These are phyloP conservation scores for Camelus bactrianus DNA, from an alignment of 2,113 vertebrate genomes.

Conservation along the genomic window DNA sequence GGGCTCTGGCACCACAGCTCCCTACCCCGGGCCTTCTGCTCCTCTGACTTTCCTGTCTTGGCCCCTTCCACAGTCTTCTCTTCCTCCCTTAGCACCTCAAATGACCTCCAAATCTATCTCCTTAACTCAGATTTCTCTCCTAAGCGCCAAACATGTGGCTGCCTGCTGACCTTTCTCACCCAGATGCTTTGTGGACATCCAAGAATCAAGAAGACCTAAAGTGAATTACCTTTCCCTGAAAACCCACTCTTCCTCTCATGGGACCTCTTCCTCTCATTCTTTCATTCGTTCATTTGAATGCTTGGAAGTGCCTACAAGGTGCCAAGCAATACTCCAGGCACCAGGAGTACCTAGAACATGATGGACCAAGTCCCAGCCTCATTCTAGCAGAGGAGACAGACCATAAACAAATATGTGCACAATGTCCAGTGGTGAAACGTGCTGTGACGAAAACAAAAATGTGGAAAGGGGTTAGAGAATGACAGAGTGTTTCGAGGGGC, in stretches of 20 bases:
- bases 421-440: background rate
- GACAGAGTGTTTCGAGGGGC: background rate
- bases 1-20: rapidly evolving
- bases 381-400: background rate
- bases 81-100: background rate
- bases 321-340: background rate
- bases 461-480: background rate
- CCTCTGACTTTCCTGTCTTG: background rate
- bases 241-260: background rate
- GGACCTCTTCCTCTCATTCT: background rate
- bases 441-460: background rate
- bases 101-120: background rate
- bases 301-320: background rate
- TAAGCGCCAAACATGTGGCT: background rate
- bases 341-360: background rate
- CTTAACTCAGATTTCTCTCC: background rate
- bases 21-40: background rate
- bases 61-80: background rate
- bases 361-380: background rate
- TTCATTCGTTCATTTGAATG: background rate
- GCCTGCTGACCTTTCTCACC: background rate
- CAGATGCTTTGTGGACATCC: background rate
- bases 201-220: background rate
- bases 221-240: background rate
- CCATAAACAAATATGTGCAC: background rate